Evolutionary conservation across 1,140 invertebrate species (phyloP).

Genomic region (Helicorthomorpha holstii): DNA sequence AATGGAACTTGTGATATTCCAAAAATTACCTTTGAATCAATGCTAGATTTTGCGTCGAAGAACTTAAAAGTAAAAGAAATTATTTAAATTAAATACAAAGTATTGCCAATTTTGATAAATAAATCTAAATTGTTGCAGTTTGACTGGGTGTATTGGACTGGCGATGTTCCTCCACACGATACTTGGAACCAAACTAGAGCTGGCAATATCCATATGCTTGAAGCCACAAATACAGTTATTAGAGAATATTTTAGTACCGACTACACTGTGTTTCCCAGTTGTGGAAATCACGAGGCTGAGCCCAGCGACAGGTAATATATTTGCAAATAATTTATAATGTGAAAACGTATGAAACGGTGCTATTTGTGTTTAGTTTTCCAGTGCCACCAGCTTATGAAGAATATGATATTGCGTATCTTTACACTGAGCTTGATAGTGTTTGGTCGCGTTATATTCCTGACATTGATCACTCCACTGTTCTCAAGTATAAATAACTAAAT

Average conservation of each 20-base stretch:
- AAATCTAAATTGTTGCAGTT: no score
- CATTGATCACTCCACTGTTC: background rate
- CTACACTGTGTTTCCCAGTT: conserved; percentile 32
- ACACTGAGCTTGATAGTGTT: conserved; percentile 21
- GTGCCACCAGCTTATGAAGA: conserved; percentile 21
- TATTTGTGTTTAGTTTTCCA: no score
- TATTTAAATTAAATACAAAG: no score
- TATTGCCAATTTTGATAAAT: no score
- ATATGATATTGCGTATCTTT: conserved; percentile 26
- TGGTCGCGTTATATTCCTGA: conserved; percentile 26
- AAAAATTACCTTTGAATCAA: conserved; percentile 9
- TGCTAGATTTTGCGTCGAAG: conserved; percentile 21
- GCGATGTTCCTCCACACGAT: conserved; percentile 44
- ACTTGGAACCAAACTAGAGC: conserved; percentile 39
- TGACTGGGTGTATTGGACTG: conserved; percentile 44
- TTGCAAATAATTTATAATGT: no score
- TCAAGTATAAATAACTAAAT: no score
- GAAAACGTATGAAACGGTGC: no score
- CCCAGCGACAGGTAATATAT: conserved; percentile 34
- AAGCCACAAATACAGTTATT: conserved; percentile 28
- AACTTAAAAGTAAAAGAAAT: no score
- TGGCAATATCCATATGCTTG: conserved; percentile 29
- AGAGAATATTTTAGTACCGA: conserved; percentile 33
- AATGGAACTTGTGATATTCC: conserved; percentile 12
- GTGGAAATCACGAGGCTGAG: conserved; percentile 45